Percentiles rank a stretch among this genome's conserved stretches.
Conservation (phyloP, 2,113 vertebrate species). For the Indicator maculatus region DNA sequence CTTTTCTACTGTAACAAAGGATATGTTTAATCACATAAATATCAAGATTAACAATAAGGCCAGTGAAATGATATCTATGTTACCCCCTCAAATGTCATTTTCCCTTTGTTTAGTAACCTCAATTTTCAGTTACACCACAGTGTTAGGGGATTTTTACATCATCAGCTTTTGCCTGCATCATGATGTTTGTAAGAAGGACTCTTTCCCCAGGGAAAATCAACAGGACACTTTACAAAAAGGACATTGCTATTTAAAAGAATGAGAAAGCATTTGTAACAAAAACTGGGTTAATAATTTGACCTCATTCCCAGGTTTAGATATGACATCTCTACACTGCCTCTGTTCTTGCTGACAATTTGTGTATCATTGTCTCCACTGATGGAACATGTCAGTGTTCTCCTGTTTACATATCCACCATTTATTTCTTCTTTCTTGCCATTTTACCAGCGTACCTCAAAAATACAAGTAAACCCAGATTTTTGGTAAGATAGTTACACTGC, state of each 20-base stretch:
- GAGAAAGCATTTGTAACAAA: neutral
- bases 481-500: neutral
- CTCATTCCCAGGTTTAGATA: neutral
- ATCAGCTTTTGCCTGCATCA: neutral
- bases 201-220: neutral
- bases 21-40: slow-evolving; percentile 37
- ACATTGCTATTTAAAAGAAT: neutral
- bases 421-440: neutral
- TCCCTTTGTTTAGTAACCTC: neutral
- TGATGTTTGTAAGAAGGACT: neutral
- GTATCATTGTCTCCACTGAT: neutral
- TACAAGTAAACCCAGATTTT: neutral
- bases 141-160: neutral
- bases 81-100: neutral
- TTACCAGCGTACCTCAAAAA: neutral
- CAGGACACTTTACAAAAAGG: neutral
- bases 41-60: slow-evolving; percentile 1
- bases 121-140: neutral
- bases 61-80: neutral
- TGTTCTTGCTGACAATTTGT: neutral
- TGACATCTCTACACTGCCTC: neutral
- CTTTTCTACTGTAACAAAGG: slow-evolving; percentile 34
- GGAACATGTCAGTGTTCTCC: neutral
- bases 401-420: neutral
- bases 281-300: neutral